Evolutionary conservation across 2,113 vertebrate species (phyloP).

Genomic region (Nibea albiflora): DNA sequence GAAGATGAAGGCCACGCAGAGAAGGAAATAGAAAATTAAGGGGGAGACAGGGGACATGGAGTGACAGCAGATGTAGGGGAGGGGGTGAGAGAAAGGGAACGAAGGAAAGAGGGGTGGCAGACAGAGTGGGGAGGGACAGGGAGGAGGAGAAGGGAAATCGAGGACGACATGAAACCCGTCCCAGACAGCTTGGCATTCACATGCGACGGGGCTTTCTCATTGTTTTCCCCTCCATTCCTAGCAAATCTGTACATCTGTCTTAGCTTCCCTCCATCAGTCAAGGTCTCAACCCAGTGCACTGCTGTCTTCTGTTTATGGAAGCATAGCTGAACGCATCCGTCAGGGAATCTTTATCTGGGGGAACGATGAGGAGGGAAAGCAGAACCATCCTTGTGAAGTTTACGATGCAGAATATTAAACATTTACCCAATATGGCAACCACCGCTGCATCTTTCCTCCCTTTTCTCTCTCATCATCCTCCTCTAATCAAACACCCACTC

Average conservation of each 20-base stretch:
- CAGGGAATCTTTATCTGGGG: conserved; percentile 57
- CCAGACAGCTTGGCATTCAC: conserved; percentile 49
- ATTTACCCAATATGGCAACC: conserved; percentile 21
- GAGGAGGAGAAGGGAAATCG: neutral
- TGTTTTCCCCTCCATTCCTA: conserved; percentile 40
- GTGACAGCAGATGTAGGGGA: neutral
- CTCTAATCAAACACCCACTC: conserved; percentile 50
- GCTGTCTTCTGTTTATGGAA: conserved; percentile 55
- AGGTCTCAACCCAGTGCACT: conserved; percentile 59
- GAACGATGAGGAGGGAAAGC: conserved; percentile 34
- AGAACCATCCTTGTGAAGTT: conserved; percentile 29
- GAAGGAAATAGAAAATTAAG: neutral
- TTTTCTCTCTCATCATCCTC: conserved; percentile 34
- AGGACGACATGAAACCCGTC: conserved; percentile 33
- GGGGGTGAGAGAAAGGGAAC: neutral
- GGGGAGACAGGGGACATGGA: neutral
- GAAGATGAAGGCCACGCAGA: neutral
- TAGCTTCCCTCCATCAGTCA: conserved; percentile 69
- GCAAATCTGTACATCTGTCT: conserved; percentile 70
- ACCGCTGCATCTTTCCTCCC: conserved; percentile 15
- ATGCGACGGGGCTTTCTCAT: conserved; percentile 31
- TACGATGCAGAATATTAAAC: conserved; percentile 54
- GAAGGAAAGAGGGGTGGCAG: neutral
- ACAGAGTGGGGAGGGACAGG: neutral
- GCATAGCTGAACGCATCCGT: conserved; percentile 47